Evolutionary conservation across 2,797 vertebrate species (phyloP).

Genomic region (Muraenolepis orangiensis): DNA sequence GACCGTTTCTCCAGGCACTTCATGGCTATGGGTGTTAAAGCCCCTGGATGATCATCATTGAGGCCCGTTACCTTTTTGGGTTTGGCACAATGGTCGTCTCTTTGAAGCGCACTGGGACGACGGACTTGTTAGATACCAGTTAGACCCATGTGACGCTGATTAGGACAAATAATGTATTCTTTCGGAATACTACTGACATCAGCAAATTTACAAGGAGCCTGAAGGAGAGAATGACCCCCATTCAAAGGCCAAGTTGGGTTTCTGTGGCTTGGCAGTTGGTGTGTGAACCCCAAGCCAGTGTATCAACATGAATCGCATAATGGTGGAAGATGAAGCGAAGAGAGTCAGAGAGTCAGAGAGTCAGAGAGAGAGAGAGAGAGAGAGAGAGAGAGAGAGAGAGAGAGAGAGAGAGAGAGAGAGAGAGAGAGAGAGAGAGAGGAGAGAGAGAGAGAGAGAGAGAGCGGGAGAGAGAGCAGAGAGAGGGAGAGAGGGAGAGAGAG

Average conservation of each 20-base stretch:
- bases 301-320: slow-evolving; percentile 38
- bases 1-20: too few relatives aligned
- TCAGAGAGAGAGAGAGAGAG: slow-evolving; percentile 27
- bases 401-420: neutral
- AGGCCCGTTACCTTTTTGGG: too few relatives aligned
- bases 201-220: neutral
- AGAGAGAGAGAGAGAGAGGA: neutral
- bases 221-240: neutral
- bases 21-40: too few relatives aligned
- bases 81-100: too few relatives aligned
- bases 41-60: too few relatives aligned
- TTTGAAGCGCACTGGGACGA: too few relatives aligned
- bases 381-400: slow-evolving; percentile 16
- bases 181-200: neutral
- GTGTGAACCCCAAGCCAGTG: slow-evolving; percentile 50
- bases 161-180: neutral
- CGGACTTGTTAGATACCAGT: too few relatives aligned
- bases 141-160: neutral
- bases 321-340: slow-evolving; percentile 34
- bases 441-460: slow-evolving; percentile 19
- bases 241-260: slow-evolving; percentile 34
- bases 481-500: slow-evolving; percentile 31
- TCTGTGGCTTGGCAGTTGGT: slow-evolving; percentile 48
- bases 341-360: slow-evolving; percentile 29
- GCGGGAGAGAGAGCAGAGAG: slow-evolving; percentile 27